Percentiles rank a stretch among this genome's conserved stretches.
Conservation (phyloP, 1,140 invertebrate genomes). For the Drosophila malerkotliana region DNA sequence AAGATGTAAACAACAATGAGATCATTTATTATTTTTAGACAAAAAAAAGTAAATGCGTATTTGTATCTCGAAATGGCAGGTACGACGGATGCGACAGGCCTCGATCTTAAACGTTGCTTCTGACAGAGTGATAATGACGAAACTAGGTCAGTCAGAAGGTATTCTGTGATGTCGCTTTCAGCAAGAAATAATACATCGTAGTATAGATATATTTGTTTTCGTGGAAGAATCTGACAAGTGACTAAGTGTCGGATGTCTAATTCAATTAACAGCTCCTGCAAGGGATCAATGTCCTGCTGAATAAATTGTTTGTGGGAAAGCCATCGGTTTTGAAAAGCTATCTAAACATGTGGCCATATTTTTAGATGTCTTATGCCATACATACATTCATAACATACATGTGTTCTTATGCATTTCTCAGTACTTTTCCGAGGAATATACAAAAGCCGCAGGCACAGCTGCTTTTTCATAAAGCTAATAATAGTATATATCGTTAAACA, state of each 20-base stretch:
- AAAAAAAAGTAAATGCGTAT: slow-evolving; percentile 29
- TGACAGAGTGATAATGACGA: slow-evolving; percentile 52
- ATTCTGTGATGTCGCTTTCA: slow-evolving; percentile 29
- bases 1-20: slow-evolving; percentile 18
- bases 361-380: slow-evolving; percentile 41
- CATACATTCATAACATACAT: slow-evolving; percentile 18
- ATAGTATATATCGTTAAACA: slow-evolving; percentile 56
- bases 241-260: slow-evolving; percentile 16
- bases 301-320: slow-evolving; percentile 10
- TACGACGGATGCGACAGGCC: slow-evolving; percentile 11
- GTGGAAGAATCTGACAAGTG: not conserved
- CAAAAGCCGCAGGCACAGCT: slow-evolving; percentile 50
- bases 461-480: slow-evolving; percentile 56
- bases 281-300: slow-evolving; percentile 32
- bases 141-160: slow-evolving; percentile 53
- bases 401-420: slow-evolving; percentile 52
- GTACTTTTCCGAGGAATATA: slow-evolving; percentile 42
- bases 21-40: slow-evolving; percentile 44
- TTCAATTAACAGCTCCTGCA: slow-evolving; percentile 31
- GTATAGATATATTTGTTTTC: not conserved
- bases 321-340: slow-evolving; percentile 16
- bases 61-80: slow-evolving; percentile 25
- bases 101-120: slow-evolving; percentile 21
- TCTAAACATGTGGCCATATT: slow-evolving; percentile 57
- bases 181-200: not conserved